A percentile compares a stretch with the other conserved stretches of the same genome.
phyloP scores from a whole-genome alignment of 30 jellyfish, hydroid and myxozoan species.

The Turritopsis rubra region DNA sequence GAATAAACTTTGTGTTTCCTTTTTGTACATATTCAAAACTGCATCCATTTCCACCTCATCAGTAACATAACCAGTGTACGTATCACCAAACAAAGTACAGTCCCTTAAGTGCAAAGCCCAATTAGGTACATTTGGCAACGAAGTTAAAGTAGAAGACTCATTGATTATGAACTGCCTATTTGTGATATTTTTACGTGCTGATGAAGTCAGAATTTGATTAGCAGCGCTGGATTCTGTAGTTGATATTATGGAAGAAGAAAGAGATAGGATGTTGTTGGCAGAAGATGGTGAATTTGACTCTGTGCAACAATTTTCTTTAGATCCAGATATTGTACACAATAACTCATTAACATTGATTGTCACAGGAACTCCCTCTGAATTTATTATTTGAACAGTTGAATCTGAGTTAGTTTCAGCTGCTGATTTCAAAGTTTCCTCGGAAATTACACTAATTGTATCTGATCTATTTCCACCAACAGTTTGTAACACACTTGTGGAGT shows the following conservation, averaged over 20 bases:
- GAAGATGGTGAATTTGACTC: background rate
- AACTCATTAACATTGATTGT: slow-evolving; percentile 26
- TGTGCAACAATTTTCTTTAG: background rate
- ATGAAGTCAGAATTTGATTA: background rate
- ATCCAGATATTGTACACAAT: slow-evolving; percentile 16
- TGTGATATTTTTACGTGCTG: background rate
- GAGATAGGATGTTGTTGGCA: slow-evolving; percentile 9
- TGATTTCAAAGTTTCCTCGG: background rate
- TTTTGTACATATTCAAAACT: slow-evolving; percentile 67
- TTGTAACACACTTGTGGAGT: slow-evolving; percentile 11
- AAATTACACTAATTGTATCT: slow-evolving; percentile 7
- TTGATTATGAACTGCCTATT: background rate
- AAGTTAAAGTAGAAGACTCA: background rate
- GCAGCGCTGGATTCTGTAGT: slow-evolving; percentile 10
- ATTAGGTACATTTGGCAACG: slow-evolving; percentile 33
- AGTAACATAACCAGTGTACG: slow-evolving; percentile 72
- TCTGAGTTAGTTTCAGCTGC: slow-evolving; percentile 11
- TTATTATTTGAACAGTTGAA: slow-evolving; percentile 22
- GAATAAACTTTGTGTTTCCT: slow-evolving; percentile 88
- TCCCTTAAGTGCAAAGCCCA: slow-evolving; percentile 65
- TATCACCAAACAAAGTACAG: slow-evolving; percentile 55
- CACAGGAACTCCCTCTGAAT: slow-evolving; percentile 38
- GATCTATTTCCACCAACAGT: background rate
- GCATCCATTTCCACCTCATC: slow-evolving; percentile 88
- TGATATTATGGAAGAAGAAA: slow-evolving; percentile 25